Evolutionary conservation across 2,797 vertebrate genomes (phyloP), one percentile per base, ranked within the genome.

Genomic region (Pseudotriccus pelzelni): DNA sequence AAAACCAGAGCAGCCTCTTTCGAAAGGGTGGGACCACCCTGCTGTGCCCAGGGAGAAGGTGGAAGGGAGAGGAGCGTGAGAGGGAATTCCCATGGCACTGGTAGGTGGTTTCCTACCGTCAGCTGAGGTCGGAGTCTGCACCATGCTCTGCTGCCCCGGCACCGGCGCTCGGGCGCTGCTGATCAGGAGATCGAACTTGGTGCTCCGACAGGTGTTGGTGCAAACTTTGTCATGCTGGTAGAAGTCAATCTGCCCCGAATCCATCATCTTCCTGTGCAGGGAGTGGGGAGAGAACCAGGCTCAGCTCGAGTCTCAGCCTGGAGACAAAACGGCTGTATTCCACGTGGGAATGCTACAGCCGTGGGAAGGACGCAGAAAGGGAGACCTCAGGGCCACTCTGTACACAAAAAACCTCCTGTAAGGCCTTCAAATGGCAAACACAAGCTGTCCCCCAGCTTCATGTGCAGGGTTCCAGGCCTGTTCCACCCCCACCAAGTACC

Each of bases 181-280:
- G 97, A 99, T 99, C 94, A 99, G 98, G 94, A 99, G 98, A 92
- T 99, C 99, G 50, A 99, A 99, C 95, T 99, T 99, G 91, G 99
- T 99, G 98, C 99, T 99, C 95, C 99, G 98, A 95, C 99, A 99
- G 77, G 99, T 99, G 98, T 99, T 99, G 97, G 99, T 99, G 97
- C 99, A 99, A 75, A 99, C 98, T 14, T 98, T 98, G 96, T 98
- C 98, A 1, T 99, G 99, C 84, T 99, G 99, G 97, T 99, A 99
- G 97, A 99, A 99, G 95, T 99, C 99, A 47, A 99, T 99, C 97
- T 99, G 99, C 59, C 99, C 99, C 0, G 98, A 99, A 96, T 99
- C 99, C 99, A 99, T 99, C 99, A 99, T 99, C 97, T 99, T 99
- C 97, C 99, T 99, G 97, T 87, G 59, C 73, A 88, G 66, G 68